Base-by-base conservation (phyloP, 2,113 vertebrate genomes). In the Oncorhynchus tshawytscha region DNA sequence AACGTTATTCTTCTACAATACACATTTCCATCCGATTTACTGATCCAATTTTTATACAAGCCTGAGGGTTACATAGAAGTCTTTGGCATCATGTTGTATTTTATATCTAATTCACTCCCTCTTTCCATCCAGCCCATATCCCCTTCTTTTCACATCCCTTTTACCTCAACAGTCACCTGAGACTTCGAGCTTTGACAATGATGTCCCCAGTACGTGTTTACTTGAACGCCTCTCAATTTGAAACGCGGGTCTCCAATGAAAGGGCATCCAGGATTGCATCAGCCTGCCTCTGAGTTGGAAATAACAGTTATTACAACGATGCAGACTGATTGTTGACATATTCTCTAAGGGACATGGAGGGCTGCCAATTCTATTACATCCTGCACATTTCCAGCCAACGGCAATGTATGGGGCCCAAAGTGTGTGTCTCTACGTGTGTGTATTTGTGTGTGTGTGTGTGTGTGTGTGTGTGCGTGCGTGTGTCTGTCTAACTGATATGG, bases 81-180 rank as follows among this genome's bases (percentile, higher is more conserved):
- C 65, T 3, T 67, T 27, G 13, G 0, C 24, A 67, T 29, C 22
- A 67, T 16, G 9, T 5, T 67, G 13, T 18, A 29, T 16, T 67
- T 67, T 67, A 24, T 31, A 9, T 31, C 8, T 11, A 9, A 11
- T 11, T 45, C 60, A 39, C 24, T 27, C 25, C 5, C 11, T 67
- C 65, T 62, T n/a, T 62, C 16, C n/a, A 31, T 13, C 65, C 65
- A 66, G 24, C 34, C 29, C 75, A 31, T 12, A 18, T 59, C 18
- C 59, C 31, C n/a, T 27, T 48, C 67, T 18, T 12, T 54, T 7
- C 5, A 49, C 20, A 49, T 34, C 54, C 15, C 66, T 75, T 74
- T 62, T 78, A 71, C 78, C 62, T 78, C 77, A 75, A 31, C 64
- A 54, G 20, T 48, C 45, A 72, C 51, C 51, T 72, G 54, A 60